Percentiles rank a stretch among this genome's conserved stretches.
Conservation (phyloP, 1,140 invertebrate genomes). For the Bombus pyrosoma region DNA sequence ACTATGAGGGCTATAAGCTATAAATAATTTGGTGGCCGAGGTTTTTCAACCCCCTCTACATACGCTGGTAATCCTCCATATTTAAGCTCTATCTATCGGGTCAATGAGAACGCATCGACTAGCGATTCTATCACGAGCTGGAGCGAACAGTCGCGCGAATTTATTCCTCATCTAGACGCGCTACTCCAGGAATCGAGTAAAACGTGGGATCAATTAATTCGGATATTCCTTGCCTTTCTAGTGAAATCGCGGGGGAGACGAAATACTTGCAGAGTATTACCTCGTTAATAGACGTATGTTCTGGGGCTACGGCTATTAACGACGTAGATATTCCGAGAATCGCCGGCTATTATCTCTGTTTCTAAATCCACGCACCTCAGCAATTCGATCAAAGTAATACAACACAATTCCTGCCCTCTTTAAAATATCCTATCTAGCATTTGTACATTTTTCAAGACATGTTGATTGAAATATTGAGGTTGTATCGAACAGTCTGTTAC, state of each 20-base stretch:
- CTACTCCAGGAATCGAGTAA: neutral
- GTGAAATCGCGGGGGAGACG: neutral
- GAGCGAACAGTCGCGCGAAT: neutral
- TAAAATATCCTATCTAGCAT: neutral
- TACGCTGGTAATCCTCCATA: neutral
- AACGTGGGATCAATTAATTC: neutral
- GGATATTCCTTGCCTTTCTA: neutral
- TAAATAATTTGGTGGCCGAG: constrained; percentile 19
- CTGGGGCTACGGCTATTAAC: neutral
- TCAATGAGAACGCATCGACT: neutral
- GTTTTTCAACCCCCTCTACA: constrained; percentile 2
- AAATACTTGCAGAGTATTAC: neutral
- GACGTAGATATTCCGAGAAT: neutral
- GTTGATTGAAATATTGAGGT: neutral
- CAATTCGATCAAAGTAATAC: neutral
- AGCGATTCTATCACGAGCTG: neutral
- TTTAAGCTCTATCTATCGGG: constrained; percentile 24
- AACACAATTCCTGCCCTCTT: neutral
- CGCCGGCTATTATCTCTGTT: neutral
- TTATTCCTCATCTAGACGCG: no score
- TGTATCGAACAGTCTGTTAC: neutral
- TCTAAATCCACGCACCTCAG: neutral
- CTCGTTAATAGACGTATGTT: no score
- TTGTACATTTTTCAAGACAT: neutral
- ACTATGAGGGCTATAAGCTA: neutral